Percentiles rank a stretch among this genome's conserved stretches.
phyloP scores from a whole-genome alignment of 2,797 vertebrate species.

The Lithobates sylvaticus region DNA sequence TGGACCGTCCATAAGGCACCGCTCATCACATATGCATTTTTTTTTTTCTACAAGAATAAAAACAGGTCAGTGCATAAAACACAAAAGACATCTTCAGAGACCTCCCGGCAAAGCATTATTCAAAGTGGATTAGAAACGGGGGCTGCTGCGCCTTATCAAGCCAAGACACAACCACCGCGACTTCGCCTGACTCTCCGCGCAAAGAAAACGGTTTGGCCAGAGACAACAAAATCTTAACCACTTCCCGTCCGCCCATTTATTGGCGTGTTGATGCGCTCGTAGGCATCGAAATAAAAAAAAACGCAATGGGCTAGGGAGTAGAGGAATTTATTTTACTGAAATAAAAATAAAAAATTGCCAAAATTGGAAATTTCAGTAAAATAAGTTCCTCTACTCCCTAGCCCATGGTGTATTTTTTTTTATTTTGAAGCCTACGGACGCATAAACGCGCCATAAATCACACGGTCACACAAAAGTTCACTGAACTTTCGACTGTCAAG shows the following conservation, averaged over 20 bases:
- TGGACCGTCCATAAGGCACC: constrained; percentile 46
- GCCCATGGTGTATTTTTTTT: too few relatives aligned
- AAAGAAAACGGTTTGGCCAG: background rate
- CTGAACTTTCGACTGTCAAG: too few relatives aligned
- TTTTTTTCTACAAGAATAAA: constrained; percentile 46
- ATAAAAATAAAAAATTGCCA: too few relatives aligned
- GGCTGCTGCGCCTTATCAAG: constrained; percentile 1
- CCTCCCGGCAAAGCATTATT: constrained; percentile 38
- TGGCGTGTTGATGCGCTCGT: too few relatives aligned
- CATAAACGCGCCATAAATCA: too few relatives aligned
- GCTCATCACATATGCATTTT: constrained; percentile 41
- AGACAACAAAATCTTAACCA: background rate
- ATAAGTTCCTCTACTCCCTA: too few relatives aligned
- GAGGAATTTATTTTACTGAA: too few relatives aligned
- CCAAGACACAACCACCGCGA: background rate
- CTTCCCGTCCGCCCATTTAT: background rate
- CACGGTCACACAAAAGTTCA: too few relatives aligned
- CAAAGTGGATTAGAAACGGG: constrained; percentile 44
- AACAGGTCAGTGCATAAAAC: constrained; percentile 50
- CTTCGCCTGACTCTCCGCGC: constrained; percentile 21
- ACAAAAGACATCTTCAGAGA: constrained; percentile 37
- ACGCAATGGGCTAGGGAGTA: too few relatives aligned
- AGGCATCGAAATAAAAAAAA: too few relatives aligned
- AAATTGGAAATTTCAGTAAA: too few relatives aligned
- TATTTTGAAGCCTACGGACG: too few relatives aligned